phyloP scores from a whole-genome alignment of 2,888 invertebrate genomes.

The Epirrhoe tristata region DNA sequence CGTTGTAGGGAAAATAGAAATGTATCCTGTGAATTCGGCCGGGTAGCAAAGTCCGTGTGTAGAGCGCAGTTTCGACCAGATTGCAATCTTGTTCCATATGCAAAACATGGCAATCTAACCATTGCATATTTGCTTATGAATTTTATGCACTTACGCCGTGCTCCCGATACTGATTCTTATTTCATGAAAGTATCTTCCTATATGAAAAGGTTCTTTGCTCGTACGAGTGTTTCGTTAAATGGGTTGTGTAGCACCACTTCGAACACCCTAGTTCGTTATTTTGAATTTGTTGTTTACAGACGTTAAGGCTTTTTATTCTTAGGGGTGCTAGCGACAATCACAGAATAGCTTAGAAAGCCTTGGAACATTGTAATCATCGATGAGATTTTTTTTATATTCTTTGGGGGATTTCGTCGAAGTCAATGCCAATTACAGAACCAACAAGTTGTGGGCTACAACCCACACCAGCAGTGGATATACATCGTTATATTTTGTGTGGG shows the following conservation, averaged over 20 bases:
- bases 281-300: conserved; percentile 24
- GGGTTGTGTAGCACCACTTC: conserved; percentile 26
- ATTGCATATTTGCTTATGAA: conserved; percentile 34
- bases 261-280: conserved; percentile 32
- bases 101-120: conserved; percentile 37
- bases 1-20: conserved; percentile 53
- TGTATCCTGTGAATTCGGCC: conserved; percentile 59
- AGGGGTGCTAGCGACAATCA: conserved; percentile 10
- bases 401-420: no score
- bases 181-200: conserved; percentile 26
- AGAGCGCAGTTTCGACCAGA: conserved; percentile 40
- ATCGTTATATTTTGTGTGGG: no score
- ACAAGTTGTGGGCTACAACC: no score
- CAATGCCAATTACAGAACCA: no score
- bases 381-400: not conserved
- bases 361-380: not conserved
- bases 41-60: conserved; percentile 36
- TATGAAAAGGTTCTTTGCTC: conserved; percentile 26
- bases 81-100: conserved; percentile 48
- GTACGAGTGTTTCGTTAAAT: conserved; percentile 30
- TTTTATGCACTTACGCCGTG: conserved; percentile 31
- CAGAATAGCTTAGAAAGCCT: conserved; percentile 3
- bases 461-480: no score
- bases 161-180: conserved; percentile 27
- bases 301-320: conserved; percentile 18